Base-by-base conservation (phyloP, 2,888 invertebrate species). In the Conistra vaccinii region DNA sequence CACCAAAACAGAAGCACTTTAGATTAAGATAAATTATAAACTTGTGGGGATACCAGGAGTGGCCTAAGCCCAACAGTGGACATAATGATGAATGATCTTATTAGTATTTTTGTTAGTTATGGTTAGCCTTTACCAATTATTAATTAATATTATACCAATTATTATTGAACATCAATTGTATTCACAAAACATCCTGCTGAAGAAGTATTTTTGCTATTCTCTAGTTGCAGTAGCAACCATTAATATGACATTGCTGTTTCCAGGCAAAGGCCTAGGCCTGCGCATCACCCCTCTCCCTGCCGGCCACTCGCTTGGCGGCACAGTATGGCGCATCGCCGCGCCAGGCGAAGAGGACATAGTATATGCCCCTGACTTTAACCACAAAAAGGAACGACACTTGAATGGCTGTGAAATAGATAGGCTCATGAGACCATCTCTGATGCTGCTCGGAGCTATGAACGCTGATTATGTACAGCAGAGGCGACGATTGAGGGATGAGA, bases 331-430 rank as follows among this genome's bases (percentile, higher is more conserved):
- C 90, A 99, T 99, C 35, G 98, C 99, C 48, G 99, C 99, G 91
- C 98, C 99, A 48, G 99, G 99, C 0, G 99, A 99, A 92, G 99
- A 99, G 94, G 99, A 99, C 90, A 99, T 99, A 83, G 98, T 99
- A 2, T 99, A 99, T 94, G 99, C 99, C 0, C 98, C 99, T 0
- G 99, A 99, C 92, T 99, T 99, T 92, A 99, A 99, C 95, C 99
- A 99, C 94, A 99, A 99, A 92, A 99, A 99, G 92, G 99, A 99
- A 91, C 96, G 99, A 58, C 99, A 99, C 97, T 97, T 99, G 57
- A 99, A 99, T 91, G 99, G 99, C 0, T 99, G 99, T 93, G 99
- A 99, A 91, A 96, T 99, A 70, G 99, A 99, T 90, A 97, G 97
- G 84, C 96, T 99, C 17, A 98, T 98, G 93, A 97, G 99, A 70